These are phyloP conservation scores for Schizotus pectinicornis DNA, from an alignment of 2,888 invertebrate genomes.

Conservation along the genomic window DNA sequence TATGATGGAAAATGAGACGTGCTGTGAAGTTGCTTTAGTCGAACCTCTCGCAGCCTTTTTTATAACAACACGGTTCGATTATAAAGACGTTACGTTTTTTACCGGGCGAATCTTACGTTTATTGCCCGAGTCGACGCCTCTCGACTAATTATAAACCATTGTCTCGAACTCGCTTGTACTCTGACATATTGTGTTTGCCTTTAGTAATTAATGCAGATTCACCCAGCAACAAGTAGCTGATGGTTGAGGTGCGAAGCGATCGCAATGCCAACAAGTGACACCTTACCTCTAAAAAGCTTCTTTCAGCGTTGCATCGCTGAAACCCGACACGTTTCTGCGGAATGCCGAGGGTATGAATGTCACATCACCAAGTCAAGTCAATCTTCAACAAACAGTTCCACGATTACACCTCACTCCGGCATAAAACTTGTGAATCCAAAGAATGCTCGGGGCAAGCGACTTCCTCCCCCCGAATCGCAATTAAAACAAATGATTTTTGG, in stretches of 20 bases:
- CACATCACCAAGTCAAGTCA: conserved; percentile 5
- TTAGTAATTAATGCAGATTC: conserved; percentile 23
- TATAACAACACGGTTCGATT: conserved; percentile 33
- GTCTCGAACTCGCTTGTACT: background rate
- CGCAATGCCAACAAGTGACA: conserved; percentile 9
- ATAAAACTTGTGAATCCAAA: conserved; percentile 3
- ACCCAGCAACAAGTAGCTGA: conserved; percentile 20
- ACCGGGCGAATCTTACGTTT: conserved; percentile 9
- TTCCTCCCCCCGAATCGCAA: background rate
- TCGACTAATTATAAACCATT: conserved; percentile 8
- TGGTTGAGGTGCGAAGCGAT: conserved; percentile 7
- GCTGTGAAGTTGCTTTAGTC: conserved; percentile 20
- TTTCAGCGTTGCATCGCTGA: background rate
- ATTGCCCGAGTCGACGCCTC: conserved; percentile 9
- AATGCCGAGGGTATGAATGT: conserved; percentile 11
- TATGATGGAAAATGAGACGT: conserved; percentile 38
- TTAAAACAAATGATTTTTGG: conserved; percentile 8
- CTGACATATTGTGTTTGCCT: conserved; percentile 7
- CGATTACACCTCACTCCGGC: conserved; percentile 13
- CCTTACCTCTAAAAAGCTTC: conserved; percentile 1
- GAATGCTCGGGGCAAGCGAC: background rate
- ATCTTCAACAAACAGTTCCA: conserved; percentile 4
- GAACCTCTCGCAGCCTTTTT: conserved; percentile 17
- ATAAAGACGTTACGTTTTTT: conserved; percentile 40
- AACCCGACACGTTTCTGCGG: conserved; percentile 4